Evolutionary conservation across 2,888 invertebrate species (phyloP), one percentile per base, ranked within the genome.

Genomic region (Agapostemon virescens): DNA sequence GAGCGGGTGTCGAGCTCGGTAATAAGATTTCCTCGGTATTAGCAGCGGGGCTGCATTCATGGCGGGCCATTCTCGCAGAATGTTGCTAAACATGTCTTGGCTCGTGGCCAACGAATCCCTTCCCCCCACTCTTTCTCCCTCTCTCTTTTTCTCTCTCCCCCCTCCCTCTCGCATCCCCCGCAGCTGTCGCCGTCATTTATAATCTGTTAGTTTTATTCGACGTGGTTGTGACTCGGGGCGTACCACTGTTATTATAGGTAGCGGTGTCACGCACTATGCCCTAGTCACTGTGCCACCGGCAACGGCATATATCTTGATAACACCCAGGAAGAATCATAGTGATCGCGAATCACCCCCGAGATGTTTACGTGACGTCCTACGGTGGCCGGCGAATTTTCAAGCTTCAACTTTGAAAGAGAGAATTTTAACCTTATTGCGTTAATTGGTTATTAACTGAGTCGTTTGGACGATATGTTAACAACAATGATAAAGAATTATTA

Each of bases 61-160:
- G 67, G 5, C 49, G 38, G 61, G 66, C 33, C 40, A 68, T 77
- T 61, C 23, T 20, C 36, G 13, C 38, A 55, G 73, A 78, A 80
- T 73, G 78, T 69, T 63, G 64, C 77, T 72, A 77, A 79, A 77
- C 79, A 72, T 55, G 52, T 36, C 61, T 69, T 80, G 79, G 79
- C 73, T 38, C 26, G 15, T 15, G 23, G 79, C 79, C 79, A 80
- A 42, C 58, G 13, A 17, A 4, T 17, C 49, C 11, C 30, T 30
- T 70, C 40, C n/a, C n/a, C n/a, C n/a, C n/a, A n/a, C n/a, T 9
- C n/a, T 20, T 0, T n/a, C 45, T 49, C 45, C 20, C 42, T 45
- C 45, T 42, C 42, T 42, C 17, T 17, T 6, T 45, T n/a, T 23
- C n/a, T 49, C 15, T 40, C 40, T 40, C 40, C 17, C 20, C 45